Evolutionary conservation across 1,140 invertebrate genomes (phyloP).

Genomic region (Mizuhopecten yessoensis): DNA sequence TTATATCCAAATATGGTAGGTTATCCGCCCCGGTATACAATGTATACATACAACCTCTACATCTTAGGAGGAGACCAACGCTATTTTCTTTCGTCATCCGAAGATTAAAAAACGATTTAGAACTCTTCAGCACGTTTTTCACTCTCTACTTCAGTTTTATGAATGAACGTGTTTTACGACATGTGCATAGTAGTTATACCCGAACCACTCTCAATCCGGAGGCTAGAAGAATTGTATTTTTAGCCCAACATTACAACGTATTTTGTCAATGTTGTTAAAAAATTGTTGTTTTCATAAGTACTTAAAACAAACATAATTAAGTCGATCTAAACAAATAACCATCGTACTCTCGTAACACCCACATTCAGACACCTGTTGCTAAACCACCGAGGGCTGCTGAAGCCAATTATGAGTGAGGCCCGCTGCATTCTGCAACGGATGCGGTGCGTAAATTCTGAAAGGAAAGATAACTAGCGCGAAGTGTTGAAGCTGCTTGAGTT

Average conservation of each 20-base stretch:
- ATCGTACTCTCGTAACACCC: not conserved
- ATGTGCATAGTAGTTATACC: not conserved
- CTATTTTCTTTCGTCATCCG: not conserved
- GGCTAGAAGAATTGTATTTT: conserved; percentile 2
- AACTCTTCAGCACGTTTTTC: not conserved
- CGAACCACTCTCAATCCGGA: not conserved
- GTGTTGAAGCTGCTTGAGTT: not conserved
- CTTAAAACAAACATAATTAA: conserved; percentile 5
- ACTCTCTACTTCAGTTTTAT: not conserved
- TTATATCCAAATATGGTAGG: not conserved
- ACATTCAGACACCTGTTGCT: not conserved
- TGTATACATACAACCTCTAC: conserved; percentile 3
- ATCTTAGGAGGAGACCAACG: not conserved
- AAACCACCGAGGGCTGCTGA: not conserved
- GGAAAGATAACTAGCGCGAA: not conserved
- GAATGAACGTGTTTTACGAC: conserved; percentile 9
- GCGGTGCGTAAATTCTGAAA: not conserved
- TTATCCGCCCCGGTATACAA: not conserved
- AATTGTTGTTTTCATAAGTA: conserved; percentile 6
- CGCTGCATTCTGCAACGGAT: not conserved
- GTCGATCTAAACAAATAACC: not conserved
- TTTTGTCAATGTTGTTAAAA: conserved; percentile 22
- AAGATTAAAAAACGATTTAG: not conserved
- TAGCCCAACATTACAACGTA: not conserved
- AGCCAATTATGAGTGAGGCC: not conserved